Conservation (phyloP, 1,140 invertebrate species). For the Neotoxoptera formosana region DNA sequence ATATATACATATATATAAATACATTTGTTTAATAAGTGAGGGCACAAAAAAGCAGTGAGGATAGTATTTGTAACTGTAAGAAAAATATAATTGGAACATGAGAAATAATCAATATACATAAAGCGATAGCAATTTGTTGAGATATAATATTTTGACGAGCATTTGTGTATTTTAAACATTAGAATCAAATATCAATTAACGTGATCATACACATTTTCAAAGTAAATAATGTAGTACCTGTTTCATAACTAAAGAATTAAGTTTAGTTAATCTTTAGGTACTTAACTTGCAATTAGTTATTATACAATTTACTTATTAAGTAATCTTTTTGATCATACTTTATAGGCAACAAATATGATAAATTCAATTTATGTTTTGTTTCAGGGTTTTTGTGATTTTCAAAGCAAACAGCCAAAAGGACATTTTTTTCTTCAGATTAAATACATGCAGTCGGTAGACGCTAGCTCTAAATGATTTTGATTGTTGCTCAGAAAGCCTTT, state of each 20-base stretch:
- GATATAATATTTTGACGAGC: no score
- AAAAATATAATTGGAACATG: no score
- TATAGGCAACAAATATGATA: neutral
- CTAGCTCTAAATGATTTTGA: constrained; percentile 41
- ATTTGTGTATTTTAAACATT: no score
- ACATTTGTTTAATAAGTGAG: no score
- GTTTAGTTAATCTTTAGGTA: neutral
- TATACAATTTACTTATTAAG: neutral
- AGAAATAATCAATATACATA: no score
- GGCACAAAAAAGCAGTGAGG: no score
- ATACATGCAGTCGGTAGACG: neutral
- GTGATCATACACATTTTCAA: neutral
- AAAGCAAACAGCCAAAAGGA: neutral
- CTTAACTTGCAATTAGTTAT: neutral
- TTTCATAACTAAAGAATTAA: neutral
- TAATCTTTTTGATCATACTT: neutral
- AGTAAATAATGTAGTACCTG: neutral
- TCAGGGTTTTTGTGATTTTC: neutral
- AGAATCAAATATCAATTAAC: no score
- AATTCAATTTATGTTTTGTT: neutral
- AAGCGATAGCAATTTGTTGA: no score
- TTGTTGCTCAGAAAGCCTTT: constrained; percentile 51
- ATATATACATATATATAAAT: no score
- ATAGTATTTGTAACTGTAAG: neutral
- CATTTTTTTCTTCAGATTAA: neutral